Percentiles rank a stretch among this genome's conserved stretches.
Conservation (phyloP, 2,888 invertebrate genomes). For the Geophilus truncorum region DNA sequence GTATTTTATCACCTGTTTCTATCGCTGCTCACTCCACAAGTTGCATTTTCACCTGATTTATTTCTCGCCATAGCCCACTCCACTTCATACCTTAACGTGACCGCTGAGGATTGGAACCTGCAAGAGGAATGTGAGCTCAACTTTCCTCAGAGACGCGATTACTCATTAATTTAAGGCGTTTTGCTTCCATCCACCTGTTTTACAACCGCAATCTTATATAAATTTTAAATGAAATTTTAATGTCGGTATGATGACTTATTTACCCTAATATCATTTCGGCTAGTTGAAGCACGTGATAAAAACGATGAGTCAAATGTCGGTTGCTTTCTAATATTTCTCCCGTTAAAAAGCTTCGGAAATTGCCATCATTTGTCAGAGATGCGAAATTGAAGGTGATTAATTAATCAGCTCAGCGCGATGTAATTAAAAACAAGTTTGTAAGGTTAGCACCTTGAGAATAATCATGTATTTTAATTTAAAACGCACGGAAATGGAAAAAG, state of each 20-base stretch:
- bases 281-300: background rate
- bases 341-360: background rate
- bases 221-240: conserved; percentile 21
- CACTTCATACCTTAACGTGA: conserved; percentile 17
- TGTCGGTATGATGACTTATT: background rate
- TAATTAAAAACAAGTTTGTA: background rate
- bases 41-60: conserved; percentile 27
- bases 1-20: conserved; percentile 21
- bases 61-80: conserved; percentile 21
- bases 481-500: background rate
- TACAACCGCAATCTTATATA: background rate
- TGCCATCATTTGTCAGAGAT: background rate
- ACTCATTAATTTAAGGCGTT: conserved; percentile 4
- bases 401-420: background rate
- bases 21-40: conserved; percentile 18
- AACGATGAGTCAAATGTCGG: background rate
- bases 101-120: conserved; percentile 7
- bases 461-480: background rate
- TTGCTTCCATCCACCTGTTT: conserved; percentile 1
- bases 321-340: background rate
- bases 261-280: background rate
- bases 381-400: background rate
- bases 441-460: background rate
- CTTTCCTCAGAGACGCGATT: background rate
- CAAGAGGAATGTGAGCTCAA: conserved; percentile 1